Evolutionary conservation across 2,113 vertebrate genomes (phyloP).

Genomic region (Epinephelus cyanopodus): DNA sequence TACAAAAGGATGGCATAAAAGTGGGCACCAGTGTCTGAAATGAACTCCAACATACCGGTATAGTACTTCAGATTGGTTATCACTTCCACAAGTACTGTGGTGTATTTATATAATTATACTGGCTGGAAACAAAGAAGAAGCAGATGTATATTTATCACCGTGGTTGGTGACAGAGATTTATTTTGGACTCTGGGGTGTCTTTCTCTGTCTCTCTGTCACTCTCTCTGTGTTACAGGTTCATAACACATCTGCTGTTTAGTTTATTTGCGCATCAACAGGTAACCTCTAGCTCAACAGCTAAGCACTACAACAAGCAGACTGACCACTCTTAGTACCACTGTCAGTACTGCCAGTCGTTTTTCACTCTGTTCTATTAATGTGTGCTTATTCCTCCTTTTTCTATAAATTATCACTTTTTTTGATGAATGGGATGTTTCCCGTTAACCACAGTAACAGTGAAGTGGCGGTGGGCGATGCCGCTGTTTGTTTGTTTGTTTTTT

Average conservation of each 20-base stretch:
- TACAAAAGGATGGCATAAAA: slow-evolving; percentile 40
- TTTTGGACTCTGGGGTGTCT: slow-evolving; percentile 36
- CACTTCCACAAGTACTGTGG: slow-evolving; percentile 21
- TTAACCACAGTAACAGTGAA: slow-evolving; percentile 66
- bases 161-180: slow-evolving; percentile 38
- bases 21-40: slow-evolving; percentile 15
- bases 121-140: background rate
- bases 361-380: slow-evolving; percentile 67
- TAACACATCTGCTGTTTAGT: slow-evolving; percentile 70
- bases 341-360: slow-evolving; percentile 57
- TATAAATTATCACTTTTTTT: slow-evolving; percentile 64
- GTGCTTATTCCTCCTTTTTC: slow-evolving; percentile 71
- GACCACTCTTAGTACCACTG: slow-evolving; percentile 70
- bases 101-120: background rate
- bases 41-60: slow-evolving; percentile 21
- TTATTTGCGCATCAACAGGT: slow-evolving; percentile 58
- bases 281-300: slow-evolving; percentile 67
- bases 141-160: background rate
- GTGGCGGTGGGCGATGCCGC: slow-evolving; percentile 68
- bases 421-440: slow-evolving; percentile 76
- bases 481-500: slow-evolving; percentile 67
- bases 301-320: slow-evolving; percentile 43
- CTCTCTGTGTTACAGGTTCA: slow-evolving; percentile 68
- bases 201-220: slow-evolving; percentile 14
- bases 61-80: slow-evolving; percentile 7